Base-by-base conservation (phyloP, 2,113 vertebrate genomes). In the Heliornis fulica region DNA sequence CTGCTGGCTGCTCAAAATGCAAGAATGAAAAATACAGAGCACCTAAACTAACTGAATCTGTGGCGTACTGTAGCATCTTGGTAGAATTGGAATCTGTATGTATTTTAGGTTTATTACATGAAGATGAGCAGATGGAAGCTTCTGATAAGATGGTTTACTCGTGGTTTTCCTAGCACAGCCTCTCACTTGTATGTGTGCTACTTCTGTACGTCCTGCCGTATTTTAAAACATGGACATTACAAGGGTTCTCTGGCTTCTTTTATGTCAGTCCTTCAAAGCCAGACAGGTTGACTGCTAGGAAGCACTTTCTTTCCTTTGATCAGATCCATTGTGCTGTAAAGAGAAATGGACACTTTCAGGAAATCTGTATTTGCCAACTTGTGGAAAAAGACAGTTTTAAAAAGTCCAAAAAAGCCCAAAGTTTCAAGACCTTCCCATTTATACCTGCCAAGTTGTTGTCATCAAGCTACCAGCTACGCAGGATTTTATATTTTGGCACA, bases 1-100 rank as follows among this genome's bases (percentile, higher is more conserved):
- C 50, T 65, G 69, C 29, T 4, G 2, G 21, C 53, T 70, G 15
- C 20, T 76, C 19, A 41, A 80, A 80, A 79, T 69, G n/a, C 16
- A 72, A 60, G 53, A 86, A 41, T 31, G 31, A 48, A 83, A 93
- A 75, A 68, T 15, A 63, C 13, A 68, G 76, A 91, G 16, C 15
- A 64, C n/a, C 3, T 46, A 46, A 46, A 2, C 1, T 45, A 43
- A 64, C 40, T 60, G 36, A 79, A 56, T 19, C 53, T 50, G 53
- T 13, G 22, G 11, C 17, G 7, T 63, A 32, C 8, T 0, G 0
- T 40, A 20, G 45, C 19, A 34, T 16, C 26, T 72, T 69, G 16
- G 43, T 56, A 87, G 61, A 79, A 75, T 82, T 26, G 6, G 9
- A 43, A 11, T 38, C 64, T 85, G 2, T 50, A 50, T 22, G 4